These are phyloP conservation scores for Mergus octosetaceus DNA, from an alignment of 2,797 vertebrate species.

Conservation along the genomic window DNA sequence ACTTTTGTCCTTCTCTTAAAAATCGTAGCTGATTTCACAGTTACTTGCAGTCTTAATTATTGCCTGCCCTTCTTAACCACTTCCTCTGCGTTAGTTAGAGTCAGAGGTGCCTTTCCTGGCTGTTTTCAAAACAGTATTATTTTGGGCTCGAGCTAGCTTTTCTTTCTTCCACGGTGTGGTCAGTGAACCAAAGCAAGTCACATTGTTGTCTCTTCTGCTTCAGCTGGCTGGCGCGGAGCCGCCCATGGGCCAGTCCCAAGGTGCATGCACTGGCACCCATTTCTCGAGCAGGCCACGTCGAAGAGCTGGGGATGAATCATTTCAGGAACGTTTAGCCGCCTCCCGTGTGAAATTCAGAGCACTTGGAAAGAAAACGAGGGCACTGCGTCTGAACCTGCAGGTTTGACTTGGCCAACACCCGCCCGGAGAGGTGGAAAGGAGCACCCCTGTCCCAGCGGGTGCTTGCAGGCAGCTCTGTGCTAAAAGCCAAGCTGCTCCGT, in stretches of 20 bases:
- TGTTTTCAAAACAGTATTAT: not conserved
- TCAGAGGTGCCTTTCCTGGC: not conserved
- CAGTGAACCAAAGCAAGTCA: constrained; percentile 7
- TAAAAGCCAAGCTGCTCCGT: not conserved
- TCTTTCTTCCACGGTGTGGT: constrained; percentile 23
- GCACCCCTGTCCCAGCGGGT: not conserved
- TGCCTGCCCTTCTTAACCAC: not conserved
- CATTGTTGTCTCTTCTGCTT: constrained; percentile 7
- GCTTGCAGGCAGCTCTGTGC: not conserved
- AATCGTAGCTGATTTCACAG: not conserved
- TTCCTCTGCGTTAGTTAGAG: not conserved
- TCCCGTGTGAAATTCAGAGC: not conserved
- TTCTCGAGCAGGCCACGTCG: not conserved
- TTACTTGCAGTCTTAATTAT: not conserved
- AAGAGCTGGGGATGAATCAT: not conserved
- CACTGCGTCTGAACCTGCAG: not conserved
- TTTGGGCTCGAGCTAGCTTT: constrained; percentile 2
- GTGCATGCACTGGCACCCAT: not conserved
- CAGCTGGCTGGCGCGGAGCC: not conserved
- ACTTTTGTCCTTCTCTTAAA: not conserved
- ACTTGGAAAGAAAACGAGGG: not conserved
- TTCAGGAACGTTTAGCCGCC: not conserved
- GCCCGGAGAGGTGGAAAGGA: not conserved
- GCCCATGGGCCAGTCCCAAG: not conserved
- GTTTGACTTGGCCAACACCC: not conserved